Evolutionary conservation across 2,113 vertebrate species (phyloP).

Genomic region (Plecturocebus donacophilus): DNA sequence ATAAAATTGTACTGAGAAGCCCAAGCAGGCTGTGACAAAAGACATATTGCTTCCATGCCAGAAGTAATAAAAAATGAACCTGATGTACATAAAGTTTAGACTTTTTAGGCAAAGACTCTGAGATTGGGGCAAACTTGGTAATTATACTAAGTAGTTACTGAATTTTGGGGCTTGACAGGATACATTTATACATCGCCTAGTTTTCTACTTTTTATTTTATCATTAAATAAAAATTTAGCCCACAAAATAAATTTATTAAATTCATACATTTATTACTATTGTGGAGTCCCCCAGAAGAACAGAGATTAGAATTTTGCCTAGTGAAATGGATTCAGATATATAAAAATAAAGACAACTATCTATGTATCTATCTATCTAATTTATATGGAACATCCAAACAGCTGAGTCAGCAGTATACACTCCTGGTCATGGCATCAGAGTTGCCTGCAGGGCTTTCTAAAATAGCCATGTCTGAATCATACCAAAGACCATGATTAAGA

Average conservation of each 20-base stretch:
- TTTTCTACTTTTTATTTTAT: neutral
- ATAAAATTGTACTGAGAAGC: neutral
- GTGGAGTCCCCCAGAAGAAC: neutral
- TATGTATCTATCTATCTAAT: neutral
- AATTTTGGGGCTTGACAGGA: neutral
- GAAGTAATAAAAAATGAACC: neutral
- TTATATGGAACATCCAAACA: neutral
- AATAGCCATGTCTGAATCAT: neutral
- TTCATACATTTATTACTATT: neutral
- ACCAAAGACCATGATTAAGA: neutral
- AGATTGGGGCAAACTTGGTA: neutral
- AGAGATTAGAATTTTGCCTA: neutral
- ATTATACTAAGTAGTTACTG: neutral
- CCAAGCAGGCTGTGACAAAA: neutral
- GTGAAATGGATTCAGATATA: neutral
- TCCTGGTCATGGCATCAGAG: neutral
- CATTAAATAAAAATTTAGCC: neutral
- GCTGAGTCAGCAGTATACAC: neutral
- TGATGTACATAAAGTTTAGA: neutral
- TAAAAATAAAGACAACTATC: neutral
- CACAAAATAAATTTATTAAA: neutral
- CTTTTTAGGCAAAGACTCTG: neutral
- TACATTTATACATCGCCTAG: neutral
- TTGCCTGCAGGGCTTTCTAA: neutral
- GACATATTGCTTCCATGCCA: neutral